These are phyloP conservation scores for Palaemon carinicauda DNA, from an alignment of 1,140 invertebrate species.

Conservation along the genomic window DNA sequence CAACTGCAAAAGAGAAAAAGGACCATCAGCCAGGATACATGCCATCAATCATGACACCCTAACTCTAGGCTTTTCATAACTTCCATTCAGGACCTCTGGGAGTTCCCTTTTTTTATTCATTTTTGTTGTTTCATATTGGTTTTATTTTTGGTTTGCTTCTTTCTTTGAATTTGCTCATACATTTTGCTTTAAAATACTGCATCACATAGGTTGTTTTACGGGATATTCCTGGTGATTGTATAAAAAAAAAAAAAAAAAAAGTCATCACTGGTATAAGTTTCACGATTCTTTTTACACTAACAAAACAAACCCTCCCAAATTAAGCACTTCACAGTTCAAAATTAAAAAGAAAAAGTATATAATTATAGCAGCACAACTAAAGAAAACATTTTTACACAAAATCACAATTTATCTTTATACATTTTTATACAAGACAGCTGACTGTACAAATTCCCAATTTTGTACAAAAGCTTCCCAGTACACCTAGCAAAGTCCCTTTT, in stretches of 20 bases:
- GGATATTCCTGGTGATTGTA: too few species aligned
- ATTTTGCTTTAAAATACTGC: too few species aligned
- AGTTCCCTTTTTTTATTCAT: background rate
- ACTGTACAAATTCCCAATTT: slow-evolving; percentile 17
- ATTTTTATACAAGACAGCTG: slow-evolving; percentile 16
- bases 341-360: background rate
- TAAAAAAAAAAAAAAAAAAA: too few species aligned
- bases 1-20: slow-evolving; percentile 60
- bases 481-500: slow-evolving; percentile 36
- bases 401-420: background rate
- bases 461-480: slow-evolving; percentile 11
- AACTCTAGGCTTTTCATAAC: slow-evolving; percentile 44
- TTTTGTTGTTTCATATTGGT: background rate
- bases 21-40: slow-evolving; percentile 59
- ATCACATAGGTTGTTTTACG: too few species aligned
- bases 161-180: background rate
- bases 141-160: background rate
- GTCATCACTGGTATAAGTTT: too few species aligned
- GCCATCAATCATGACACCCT: slow-evolving; percentile 54
- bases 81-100: slow-evolving; percentile 30
- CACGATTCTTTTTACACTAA: too few species aligned
- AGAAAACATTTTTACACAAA: background rate
- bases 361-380: background rate
- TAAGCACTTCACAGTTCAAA: too few species aligned
- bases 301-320: too few species aligned